Percentiles rank a stretch among this genome's conserved stretches.
These are phyloP conservation scores for Stylophora pistillata DNA, from an alignment of 64 coral and sea anemone species.

Conservation along the genomic window DNA sequence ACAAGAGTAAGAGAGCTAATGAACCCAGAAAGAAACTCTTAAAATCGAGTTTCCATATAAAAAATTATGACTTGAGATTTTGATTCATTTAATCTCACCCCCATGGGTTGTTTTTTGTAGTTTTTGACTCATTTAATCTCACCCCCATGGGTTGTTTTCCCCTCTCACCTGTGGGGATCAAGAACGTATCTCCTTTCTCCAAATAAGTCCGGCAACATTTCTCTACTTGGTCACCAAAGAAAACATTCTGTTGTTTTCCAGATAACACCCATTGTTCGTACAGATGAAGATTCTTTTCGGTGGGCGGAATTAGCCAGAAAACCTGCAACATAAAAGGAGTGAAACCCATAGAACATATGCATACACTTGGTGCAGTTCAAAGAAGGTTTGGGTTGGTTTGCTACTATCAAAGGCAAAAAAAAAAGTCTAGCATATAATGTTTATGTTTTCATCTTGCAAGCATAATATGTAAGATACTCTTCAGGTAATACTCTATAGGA, in stretches of 20 bases:
- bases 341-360: too few relatives aligned
- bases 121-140: too few relatives aligned
- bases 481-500: too few relatives aligned
- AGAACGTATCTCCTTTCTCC: slow-evolving; percentile 81
- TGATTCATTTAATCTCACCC: too few relatives aligned
- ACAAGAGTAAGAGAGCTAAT: too few relatives aligned
- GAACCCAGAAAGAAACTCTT: too few relatives aligned
- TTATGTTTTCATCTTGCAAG: too few relatives aligned
- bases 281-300: slow-evolving; percentile 78
- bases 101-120: neutral
- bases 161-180: slow-evolving; percentile 91
- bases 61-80: too few relatives aligned
- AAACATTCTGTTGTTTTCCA: slow-evolving; percentile 95
- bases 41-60: too few relatives aligned
- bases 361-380: too few relatives aligned
- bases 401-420: neutral
- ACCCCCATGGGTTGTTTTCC: neutral
- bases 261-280: slow-evolving; percentile 97
- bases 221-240: slow-evolving; percentile 97
- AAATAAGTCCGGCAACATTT: slow-evolving; percentile 77
- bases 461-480: too few relatives aligned
- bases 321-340: slow-evolving; percentile 48
- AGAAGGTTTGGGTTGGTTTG: too few relatives aligned
- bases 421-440: neutral
- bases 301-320: slow-evolving; percentile 96